A percentile compares a stretch with the other conserved stretches of the same genome.
phyloP scores from a whole-genome alignment of 2,113 vertebrate genomes.

The Potamarius usumacintae region DNA sequence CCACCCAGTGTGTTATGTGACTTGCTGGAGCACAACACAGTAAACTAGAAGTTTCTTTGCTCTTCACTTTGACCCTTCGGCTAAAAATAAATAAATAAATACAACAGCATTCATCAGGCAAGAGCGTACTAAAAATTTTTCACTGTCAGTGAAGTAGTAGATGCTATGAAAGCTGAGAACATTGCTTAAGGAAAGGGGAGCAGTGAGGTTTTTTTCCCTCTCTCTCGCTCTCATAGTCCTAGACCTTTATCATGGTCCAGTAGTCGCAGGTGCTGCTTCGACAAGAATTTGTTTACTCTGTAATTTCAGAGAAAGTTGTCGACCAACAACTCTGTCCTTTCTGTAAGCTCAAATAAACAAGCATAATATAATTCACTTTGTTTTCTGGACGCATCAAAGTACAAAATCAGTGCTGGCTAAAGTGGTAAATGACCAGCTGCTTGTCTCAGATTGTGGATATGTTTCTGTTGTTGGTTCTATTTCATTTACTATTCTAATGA shows the following conservation, averaged over 20 bases:
- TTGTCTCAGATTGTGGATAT: neutral
- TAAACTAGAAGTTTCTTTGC: neutral
- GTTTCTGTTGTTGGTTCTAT: neutral
- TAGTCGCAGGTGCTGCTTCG: neutral
- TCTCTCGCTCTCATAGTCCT: neutral
- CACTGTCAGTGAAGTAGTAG: neutral
- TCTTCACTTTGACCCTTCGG: constrained; percentile 12
- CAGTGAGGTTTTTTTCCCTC: neutral
- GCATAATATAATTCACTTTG: neutral
- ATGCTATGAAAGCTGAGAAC: neutral
- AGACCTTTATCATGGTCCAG: constrained; percentile 4
- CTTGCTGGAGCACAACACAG: neutral
- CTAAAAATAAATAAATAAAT: neutral
- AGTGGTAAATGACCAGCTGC: neutral
- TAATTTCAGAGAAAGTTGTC: neutral
- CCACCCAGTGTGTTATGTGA: neutral
- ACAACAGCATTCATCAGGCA: neutral
- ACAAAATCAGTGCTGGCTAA: neutral
- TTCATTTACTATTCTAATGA: neutral
- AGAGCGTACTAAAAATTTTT: neutral
- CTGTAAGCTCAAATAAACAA: neutral
- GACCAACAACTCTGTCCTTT: neutral
- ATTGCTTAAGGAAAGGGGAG: neutral
- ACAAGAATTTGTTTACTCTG: constrained; percentile 6
- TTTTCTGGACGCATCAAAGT: neutral